Evolutionary conservation across 2,797 vertebrate species (phyloP).

Genomic region (Xenops minutus): DNA sequence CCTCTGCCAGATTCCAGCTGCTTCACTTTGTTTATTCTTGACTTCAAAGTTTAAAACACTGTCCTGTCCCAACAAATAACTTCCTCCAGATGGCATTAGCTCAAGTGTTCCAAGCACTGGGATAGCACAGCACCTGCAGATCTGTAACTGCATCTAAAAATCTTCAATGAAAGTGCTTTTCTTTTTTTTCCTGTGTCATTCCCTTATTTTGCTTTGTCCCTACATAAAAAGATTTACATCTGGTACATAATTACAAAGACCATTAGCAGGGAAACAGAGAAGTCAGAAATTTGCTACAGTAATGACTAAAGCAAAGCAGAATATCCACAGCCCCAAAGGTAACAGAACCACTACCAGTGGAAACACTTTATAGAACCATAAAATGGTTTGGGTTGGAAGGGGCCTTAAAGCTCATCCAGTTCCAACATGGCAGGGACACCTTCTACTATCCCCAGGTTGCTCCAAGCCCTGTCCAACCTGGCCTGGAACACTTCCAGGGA

Average conservation of each 20-base stretch:
- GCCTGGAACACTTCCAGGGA: background rate
- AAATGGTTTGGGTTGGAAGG: background rate
- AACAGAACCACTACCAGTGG: background rate
- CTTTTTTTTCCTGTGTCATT: background rate
- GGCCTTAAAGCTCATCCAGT: background rate
- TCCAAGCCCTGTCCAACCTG: background rate
- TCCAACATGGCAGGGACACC: background rate
- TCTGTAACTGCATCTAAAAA: conserved; percentile 59
- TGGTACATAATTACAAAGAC: background rate
- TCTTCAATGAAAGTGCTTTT: conserved; percentile 12
- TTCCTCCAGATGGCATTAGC: conserved; percentile 72
- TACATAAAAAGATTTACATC: background rate
- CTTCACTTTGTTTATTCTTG: conserved; percentile 74
- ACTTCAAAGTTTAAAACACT: conserved; percentile 76
- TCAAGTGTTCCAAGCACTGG: conserved; percentile 39
- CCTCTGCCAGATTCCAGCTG: conserved; percentile 76
- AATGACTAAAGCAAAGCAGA: background rate
- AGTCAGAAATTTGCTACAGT: background rate
- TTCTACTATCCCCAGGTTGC: background rate
- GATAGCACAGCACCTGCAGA: conserved; percentile 69
- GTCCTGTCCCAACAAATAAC: conserved; percentile 73
- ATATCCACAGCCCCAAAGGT: background rate
- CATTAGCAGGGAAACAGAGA: background rate
- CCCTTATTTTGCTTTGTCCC: background rate
- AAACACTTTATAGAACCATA: background rate